phyloP scores from a whole-genome alignment of 2,113 vertebrate species.

The Leucosticte australis region DNA sequence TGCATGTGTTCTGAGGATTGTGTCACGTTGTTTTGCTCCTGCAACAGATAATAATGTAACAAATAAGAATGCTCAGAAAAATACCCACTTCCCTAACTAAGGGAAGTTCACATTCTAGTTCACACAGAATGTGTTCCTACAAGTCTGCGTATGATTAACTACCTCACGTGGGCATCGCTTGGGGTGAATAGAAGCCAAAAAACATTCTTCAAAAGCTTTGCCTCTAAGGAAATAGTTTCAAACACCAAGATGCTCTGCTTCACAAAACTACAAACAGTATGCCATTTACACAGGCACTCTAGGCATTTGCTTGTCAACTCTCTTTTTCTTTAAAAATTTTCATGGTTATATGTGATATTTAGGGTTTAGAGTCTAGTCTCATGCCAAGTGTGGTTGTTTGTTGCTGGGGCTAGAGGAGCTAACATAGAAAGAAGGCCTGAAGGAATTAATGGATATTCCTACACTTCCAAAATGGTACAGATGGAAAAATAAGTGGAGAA shows the following conservation, averaged over 20 bases:
- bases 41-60: neutral
- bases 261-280: constrained; percentile 49
- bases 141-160: neutral
- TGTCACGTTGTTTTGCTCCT: neutral
- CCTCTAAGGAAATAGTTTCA: constrained; percentile 57
- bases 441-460: constrained; percentile 19
- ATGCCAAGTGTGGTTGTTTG: constrained; percentile 39
- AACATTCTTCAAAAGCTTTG: constrained; percentile 40
- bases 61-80: neutral
- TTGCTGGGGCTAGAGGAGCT: constrained; percentile 5
- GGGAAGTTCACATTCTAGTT: neutral
- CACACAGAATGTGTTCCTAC: neutral
- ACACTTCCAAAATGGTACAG: neutral
- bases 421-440: constrained; percentile 40
- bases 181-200: constrained; percentile 14
- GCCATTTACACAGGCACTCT: constrained; percentile 63
- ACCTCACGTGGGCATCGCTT: neutral
- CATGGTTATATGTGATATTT: constrained; percentile 23
- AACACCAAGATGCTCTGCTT: constrained; percentile 66
- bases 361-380: constrained; percentile 43
- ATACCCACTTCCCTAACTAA: neutral
- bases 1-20: neutral
- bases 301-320: constrained; percentile 67
- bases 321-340: constrained; percentile 55
- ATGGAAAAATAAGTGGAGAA: neutral